Evolutionary conservation across 2,888 invertebrate species (phyloP).

Genomic region (Rotaria macrura): DNA sequence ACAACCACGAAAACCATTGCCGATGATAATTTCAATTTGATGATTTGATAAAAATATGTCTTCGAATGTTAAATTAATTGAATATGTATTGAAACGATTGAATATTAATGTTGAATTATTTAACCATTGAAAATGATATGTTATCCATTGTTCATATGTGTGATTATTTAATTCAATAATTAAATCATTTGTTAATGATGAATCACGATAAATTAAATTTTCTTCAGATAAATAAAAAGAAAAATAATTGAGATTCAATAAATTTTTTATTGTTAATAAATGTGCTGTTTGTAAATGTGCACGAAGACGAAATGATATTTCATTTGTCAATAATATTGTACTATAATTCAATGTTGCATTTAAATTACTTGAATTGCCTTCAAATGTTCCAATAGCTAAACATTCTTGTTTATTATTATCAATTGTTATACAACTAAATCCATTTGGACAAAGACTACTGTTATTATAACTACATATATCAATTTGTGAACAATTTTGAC

Average conservation of each 20-base stretch:
- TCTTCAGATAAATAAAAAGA: background rate
- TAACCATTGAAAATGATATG: background rate
- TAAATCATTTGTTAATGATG: background rate
- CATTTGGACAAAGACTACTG: background rate
- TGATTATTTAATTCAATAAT: background rate
- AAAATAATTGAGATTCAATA: background rate
- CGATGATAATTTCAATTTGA: background rate
- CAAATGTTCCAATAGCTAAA: background rate
- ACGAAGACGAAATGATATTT: constrained; percentile 6
- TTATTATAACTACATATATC: background rate
- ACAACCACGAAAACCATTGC: constrained; percentile 13
- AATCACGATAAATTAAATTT: background rate
- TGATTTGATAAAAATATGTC: background rate
- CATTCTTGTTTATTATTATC: constrained; percentile 1
- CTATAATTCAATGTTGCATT: background rate
- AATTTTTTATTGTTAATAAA: background rate
- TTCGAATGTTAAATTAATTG: background rate
- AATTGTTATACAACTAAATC: background rate
- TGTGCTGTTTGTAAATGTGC: background rate
- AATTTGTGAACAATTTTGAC: background rate
- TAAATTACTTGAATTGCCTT: background rate
- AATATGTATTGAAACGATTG: background rate
- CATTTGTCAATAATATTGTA: background rate
- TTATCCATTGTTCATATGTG: background rate
- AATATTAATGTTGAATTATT: background rate